Percentiles rank a stretch among this genome's conserved stretches.
These are phyloP conservation scores for Ischnura elegans DNA, from an alignment of 2,888 invertebrate species.

Conservation along the genomic window DNA sequence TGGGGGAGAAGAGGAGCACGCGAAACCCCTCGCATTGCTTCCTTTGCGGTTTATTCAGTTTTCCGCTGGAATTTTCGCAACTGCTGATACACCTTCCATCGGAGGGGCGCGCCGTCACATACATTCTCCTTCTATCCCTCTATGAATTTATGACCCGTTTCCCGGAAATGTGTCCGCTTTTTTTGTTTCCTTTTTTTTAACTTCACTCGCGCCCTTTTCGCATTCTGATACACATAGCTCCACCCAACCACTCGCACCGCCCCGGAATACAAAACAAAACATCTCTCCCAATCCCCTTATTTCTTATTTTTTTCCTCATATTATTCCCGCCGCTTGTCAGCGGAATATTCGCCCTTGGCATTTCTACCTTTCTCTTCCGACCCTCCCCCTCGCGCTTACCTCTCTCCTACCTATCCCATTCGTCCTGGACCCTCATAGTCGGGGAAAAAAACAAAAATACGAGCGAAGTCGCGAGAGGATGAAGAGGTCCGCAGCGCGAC, in stretches of 20 bases:
- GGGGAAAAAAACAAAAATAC: neutral
- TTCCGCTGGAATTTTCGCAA: conserved; percentile 56
- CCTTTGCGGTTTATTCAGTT: conserved; percentile 56
- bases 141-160: conserved; percentile 64
- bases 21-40: neutral
- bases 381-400: neutral
- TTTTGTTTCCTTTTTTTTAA: conserved; percentile 41
- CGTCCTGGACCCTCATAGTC: neutral
- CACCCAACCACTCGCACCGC: neutral
- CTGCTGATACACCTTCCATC: conserved; percentile 65
- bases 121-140: conserved; percentile 25
- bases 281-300: neutral
- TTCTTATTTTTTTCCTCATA: conserved; percentile 58
- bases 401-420: conserved; percentile 1
- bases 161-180: conserved; percentile 62
- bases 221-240: neutral
- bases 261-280: neutral
- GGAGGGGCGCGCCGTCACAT: conserved; percentile 14
- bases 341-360: conserved; percentile 21
- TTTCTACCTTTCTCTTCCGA: neutral
- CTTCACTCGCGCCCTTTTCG: neutral
- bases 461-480: neutral
- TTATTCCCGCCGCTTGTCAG: conserved; percentile 47
- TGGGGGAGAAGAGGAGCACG: neutral
- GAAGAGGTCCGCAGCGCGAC: neutral